A percentile compares a stretch with the other conserved stretches of the same genome.
Conservation (phyloP, 2,888 invertebrate genomes). For the Athalia cordata region DNA sequence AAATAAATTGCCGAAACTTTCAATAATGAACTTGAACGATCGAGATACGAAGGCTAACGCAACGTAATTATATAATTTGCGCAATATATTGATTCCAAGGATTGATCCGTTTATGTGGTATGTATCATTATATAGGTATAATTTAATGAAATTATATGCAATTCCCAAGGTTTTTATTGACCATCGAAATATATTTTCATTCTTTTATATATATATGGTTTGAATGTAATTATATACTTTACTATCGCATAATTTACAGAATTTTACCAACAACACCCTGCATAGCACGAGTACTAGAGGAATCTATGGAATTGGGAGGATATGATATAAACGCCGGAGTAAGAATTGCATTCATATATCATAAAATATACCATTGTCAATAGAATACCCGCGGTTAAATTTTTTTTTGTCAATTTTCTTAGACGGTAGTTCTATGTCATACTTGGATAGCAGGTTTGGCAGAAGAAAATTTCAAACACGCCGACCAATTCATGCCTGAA, state of each 20-base stretch:
- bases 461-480: constrained; percentile 84
- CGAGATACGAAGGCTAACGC: constrained; percentile 11
- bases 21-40: constrained; percentile 5
- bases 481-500: constrained; percentile 84
- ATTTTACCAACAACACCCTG: constrained; percentile 86
- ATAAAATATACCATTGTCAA: neutral
- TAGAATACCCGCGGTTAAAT: no score
- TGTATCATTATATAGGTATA: no score
- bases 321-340: constrained; percentile 84
- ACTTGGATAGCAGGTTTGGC: constrained; percentile 88
- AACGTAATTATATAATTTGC: neutral
- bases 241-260: constrained; percentile 65
- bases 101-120: neutral
- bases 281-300: constrained; percentile 85
- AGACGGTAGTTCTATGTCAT: constrained; percentile 88
- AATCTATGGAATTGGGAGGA: constrained; percentile 82
- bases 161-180: no score
- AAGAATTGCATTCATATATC: constrained; percentile 64
- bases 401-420: constrained; percentile 56
- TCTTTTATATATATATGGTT: neutral
- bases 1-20: constrained; percentile 16
- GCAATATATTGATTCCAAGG: no score
- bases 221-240: neutral
- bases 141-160: no score
- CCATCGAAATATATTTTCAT: neutral